Conservation (phyloP, 1,140 invertebrate genomes). For the Drosophila aff. region DNA sequence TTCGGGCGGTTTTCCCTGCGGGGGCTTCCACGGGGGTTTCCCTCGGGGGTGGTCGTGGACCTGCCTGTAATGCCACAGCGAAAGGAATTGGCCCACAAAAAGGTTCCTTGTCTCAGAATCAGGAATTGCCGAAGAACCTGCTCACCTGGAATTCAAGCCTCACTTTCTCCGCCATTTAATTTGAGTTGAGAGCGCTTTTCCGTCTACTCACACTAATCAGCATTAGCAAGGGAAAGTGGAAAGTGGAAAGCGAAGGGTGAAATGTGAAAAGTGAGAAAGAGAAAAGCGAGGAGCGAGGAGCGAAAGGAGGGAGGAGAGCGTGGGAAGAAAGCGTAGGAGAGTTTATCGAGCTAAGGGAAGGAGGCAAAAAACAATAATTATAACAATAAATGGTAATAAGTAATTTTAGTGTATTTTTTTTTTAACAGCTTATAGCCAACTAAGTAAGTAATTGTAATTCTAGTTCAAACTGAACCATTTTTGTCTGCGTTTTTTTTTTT, state of each 20-base stretch:
- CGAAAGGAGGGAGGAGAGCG: constrained; percentile 12
- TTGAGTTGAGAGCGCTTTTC: constrained; percentile 11
- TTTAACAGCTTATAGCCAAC: constrained; percentile 76
- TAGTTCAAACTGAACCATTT: constrained; percentile 56
- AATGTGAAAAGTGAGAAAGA: background rate
- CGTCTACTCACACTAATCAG: constrained; percentile 38
- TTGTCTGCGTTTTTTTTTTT: constrained; percentile 49
- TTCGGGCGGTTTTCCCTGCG: background rate
- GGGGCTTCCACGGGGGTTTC: background rate
- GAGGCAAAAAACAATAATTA: constrained; percentile 69
- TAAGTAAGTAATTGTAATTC: constrained; percentile 61
- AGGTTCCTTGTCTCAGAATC: constrained; percentile 45
- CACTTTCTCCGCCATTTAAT: constrained; percentile 17
- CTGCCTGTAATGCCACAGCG: constrained; percentile 17
- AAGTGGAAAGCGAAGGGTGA: constrained; percentile 1
- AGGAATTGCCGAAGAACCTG: constrained; percentile 41
- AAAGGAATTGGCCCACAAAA: constrained; percentile 25
- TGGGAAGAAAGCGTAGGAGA: constrained; percentile 5
- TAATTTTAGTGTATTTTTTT: constrained; percentile 79
- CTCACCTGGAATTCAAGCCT: constrained; percentile 35
- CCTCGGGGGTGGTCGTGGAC: background rate
- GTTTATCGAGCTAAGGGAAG: constrained; percentile 16
- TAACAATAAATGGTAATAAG: constrained; percentile 74
- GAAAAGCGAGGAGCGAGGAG: background rate
- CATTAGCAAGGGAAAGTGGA: constrained; percentile 57